Base-by-base conservation (phyloP, 1,140 invertebrate genomes). In the Drosophila orosa region DNA sequence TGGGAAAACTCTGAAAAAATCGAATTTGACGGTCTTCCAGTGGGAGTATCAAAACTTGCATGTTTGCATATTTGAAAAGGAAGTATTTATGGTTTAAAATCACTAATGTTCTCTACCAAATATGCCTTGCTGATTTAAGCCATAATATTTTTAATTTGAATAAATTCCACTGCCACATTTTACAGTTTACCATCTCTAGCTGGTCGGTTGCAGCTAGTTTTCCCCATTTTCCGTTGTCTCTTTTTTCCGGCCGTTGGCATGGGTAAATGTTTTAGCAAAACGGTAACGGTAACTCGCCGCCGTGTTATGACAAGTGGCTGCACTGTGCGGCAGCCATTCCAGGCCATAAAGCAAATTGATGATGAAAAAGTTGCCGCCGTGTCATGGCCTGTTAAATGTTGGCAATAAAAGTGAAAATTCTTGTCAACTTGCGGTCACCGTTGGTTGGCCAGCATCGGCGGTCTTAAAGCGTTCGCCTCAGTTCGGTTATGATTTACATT, bases 351-450 rank as follows among this genome's bases (percentile, higher is more conserved):
- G 56, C 83, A 87, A 87, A 87, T 87, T 87, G 84, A 80, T 87
- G 83, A 80, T 89, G 84, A 82, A 87, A 81, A 87, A 89, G 59
- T 79, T 76, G 71, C 74, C 67, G 69, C 71, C 74, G 48, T 89
- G 83, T 87, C 79, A 89, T 71, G 84, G 84, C 83, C 83, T 87
- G 83, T 87, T 87, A 87, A 87, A 87, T 89, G 83, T 62, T 89
- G 75, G 79, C 73, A 73, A 87, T 87, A 87, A 87, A 87, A 87
- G 83, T 89, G 83, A 87, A 87, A 87, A 84, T 71, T 72, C 79
- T 61, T 87, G 83, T 83, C 84, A 86, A 78, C 69, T 68, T 71
- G 82, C 61, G 56, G 78, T 77, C 19, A 47, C 69, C 57, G 82
- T 82, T 78, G 78, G 82, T 87, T 86, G 65, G 62, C 66, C 63